Evolutionary conservation across 2,888 invertebrate species (phyloP).

Genomic region (Caenorhabditis plicata): DNA sequence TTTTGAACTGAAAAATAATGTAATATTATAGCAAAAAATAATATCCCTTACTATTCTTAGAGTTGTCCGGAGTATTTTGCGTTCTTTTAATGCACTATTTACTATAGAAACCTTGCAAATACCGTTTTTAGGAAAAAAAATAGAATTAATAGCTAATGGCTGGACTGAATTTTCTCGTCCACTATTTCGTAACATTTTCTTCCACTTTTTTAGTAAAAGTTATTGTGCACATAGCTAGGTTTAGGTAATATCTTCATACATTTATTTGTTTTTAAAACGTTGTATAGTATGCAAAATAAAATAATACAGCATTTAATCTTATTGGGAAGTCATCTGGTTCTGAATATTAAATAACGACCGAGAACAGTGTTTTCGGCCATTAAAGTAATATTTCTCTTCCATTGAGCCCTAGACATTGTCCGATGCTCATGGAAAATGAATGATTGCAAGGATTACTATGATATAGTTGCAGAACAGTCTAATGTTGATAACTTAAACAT

Average conservation of each 20-base stretch:
- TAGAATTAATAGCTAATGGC: neutral
- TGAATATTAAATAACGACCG: too few relatives aligned
- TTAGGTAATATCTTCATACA: too few relatives aligned
- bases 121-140: neutral
- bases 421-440: neutral
- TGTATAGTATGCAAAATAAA: too few relatives aligned
- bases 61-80: neutral
- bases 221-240: too few relatives aligned
- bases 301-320: too few relatives aligned
- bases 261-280: too few relatives aligned
- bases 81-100: neutral
- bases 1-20: neutral
- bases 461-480: slow-evolving; percentile 15
- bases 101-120: neutral
- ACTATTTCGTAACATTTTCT: too few relatives aligned
- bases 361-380: too few relatives aligned
- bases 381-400: too few relatives aligned
- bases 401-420: too few relatives aligned
- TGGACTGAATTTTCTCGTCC: neutral
- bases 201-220: neutral
- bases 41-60: neutral
- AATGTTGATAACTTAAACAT: slow-evolving; percentile 9
- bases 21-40: neutral
- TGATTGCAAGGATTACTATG: slow-evolving; percentile 10
- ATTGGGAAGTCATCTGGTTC: too few relatives aligned